Evolutionary conservation across 2,113 vertebrate species (phyloP), one percentile per base, ranked within the genome.

Genomic region (Rhea pennata): DNA sequence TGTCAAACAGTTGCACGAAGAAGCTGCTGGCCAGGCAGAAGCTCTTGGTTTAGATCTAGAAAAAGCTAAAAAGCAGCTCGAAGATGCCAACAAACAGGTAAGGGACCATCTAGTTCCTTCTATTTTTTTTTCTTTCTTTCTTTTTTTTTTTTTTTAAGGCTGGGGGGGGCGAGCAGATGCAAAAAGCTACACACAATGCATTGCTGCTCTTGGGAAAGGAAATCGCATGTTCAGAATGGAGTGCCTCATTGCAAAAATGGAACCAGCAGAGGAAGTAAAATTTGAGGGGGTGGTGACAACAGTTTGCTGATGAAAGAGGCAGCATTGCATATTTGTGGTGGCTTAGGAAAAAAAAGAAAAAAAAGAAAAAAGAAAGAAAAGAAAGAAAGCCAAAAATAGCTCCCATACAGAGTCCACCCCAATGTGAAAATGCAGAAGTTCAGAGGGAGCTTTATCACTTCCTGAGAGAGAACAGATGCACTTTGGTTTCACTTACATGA

Each of bases 341-440:
- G 77, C 65, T 97, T 91, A 93, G 84, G 88, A 91, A 90, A 92
- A 39, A 16, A 69, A 11, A 27, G 22, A 23, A 29, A 36, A 36
- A 36, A 36, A 36, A 36, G 36, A 36, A 5, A 12, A 15, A 24
- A 53, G 8, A 50, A 40, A 31, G 26, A 87, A 75, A 58, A 27
- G 16, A 39, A 15, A 6, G 36, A 4, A 4, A 10, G 59, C 87
- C 89, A 64, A 96, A 96, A 96, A 96, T 94, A 97, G 95, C 97
- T 96, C 87, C 88, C 90, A 59, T 74, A 78, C 79, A 64, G 44
- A 84, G 96, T 95, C 88, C 97, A 87, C 94, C 95, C 96, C 95
- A 96, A 93, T 6, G 90, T 96, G 86, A 93, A 97, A 97, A 92
- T 97, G 96, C 97, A 98, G 97, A 98, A 98, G 98, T 96, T 82